Percentiles rank a stretch among this genome's conserved stretches.
phyloP scores from a whole-genome alignment of 2,888 invertebrate species.

The Crematogaster levior region DNA sequence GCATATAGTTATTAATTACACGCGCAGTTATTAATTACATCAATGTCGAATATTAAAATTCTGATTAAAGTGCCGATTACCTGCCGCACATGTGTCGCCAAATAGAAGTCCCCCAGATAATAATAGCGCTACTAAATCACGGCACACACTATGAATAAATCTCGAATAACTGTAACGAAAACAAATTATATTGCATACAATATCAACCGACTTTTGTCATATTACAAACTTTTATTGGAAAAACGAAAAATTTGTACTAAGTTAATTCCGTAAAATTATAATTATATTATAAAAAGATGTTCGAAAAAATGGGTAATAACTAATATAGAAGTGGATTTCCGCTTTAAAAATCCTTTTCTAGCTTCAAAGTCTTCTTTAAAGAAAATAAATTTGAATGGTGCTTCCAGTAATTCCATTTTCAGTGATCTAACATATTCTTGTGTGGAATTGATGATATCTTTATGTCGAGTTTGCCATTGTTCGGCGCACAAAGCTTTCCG shows the following conservation, averaged over 20 bases:
- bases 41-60: conserved; percentile 52
- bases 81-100: conserved; percentile 28
- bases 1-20: conserved; percentile 45
- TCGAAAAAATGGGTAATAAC: neutral
- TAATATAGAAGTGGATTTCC: neutral
- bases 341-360: no score
- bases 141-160: conserved; percentile 10
- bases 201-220: neutral
- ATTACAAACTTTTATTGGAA: neutral
- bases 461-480: conserved; percentile 5
- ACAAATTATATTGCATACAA: neutral
- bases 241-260: neutral
- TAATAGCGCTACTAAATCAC: conserved; percentile 3
- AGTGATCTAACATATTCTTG: neutral
- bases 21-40: conserved; percentile 40
- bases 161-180: conserved; percentile 8
- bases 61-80: conserved; percentile 50
- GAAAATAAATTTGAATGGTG: neutral
- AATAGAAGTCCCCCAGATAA: conserved; percentile 35
- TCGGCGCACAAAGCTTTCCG: conserved; percentile 40
- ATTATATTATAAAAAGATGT: neutral
- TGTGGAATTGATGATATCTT: conserved; percentile 13
- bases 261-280: neutral
- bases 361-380: neutral
- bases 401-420: neutral